Evolutionary conservation across 2,888 invertebrate genomes (phyloP), one percentile per base, ranked within the genome.

Genomic region (Heliconius sara): DNA sequence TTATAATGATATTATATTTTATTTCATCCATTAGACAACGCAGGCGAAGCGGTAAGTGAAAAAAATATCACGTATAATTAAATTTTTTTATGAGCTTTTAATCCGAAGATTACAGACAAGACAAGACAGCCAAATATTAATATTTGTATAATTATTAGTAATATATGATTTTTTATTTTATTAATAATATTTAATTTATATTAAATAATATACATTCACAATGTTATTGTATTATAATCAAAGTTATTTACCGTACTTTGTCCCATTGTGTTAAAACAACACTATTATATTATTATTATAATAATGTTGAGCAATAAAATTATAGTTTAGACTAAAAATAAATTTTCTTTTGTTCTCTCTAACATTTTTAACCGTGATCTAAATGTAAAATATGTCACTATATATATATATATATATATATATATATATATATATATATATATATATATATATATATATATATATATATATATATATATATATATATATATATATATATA

Each of bases 211-310:
- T 67, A 67, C 19, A 66, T 66, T 66, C 30, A 27, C 12, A 19
- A 19, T 67, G 22, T 67, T 34, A 34, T 67, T 34, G 22, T 67
- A 34, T 67, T 67, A 67, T 22, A 67, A 67, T 67, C 67, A 34
- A 67, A 67, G 67, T 67, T 22, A 22, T 67, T 30, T 67, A 67
- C 67, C 66, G 66, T 30, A 7, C 67, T 67, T 67, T 67, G 67
- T 67, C 67, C 67, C 9, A 67, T 67, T 67, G 34, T 67, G 34
- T 67, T 67, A 34, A 67, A 67, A 30, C 22, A 22, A 67, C 19
- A 34, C 30, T 22, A 67, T 67, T 67, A 10, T 67, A 34, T 34
- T 9, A 67, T 34, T 67, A 0, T 34, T 34, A 63, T 63, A 63
- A 63, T 65, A 65, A 34, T 67, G 3, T 67, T 67, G 22, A 67